A percentile compares a stretch with the other conserved stretches of the same genome.
Evolutionary conservation across 2,797 vertebrate genomes (phyloP).

Genomic region (Ceyx erithaca): DNA sequence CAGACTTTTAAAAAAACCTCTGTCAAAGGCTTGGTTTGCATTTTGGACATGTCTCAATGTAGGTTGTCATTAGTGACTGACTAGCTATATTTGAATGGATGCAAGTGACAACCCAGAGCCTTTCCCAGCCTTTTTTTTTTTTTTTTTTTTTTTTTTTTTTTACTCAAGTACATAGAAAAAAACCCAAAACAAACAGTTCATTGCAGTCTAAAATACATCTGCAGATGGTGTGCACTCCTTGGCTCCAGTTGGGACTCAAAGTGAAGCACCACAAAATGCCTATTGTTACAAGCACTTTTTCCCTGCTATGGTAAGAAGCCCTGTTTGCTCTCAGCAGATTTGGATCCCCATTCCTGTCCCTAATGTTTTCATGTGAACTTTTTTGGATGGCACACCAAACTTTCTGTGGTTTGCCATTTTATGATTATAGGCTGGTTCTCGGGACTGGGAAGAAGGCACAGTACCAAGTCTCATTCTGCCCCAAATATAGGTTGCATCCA

Average conservation of each 20-base stretch:
- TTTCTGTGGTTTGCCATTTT: conserved; percentile 39
- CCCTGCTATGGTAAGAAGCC: neutral
- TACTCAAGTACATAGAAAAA: neutral
- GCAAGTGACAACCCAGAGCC: conserved; percentile 40
- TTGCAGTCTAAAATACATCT: conserved; percentile 43
- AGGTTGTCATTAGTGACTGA: conserved; percentile 55
- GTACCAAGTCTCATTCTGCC: neutral
- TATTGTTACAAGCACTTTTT: conserved; percentile 29
- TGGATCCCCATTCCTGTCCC: neutral
- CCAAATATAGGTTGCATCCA: conserved; percentile 1
- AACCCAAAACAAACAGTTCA: neutral
- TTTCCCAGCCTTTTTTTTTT: conserved; percentile 28
- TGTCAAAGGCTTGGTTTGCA: conserved; percentile 36
- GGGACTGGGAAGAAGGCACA: neutral
- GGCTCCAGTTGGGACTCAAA: neutral
- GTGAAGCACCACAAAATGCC: conserved; percentile 43
- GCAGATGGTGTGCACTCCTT: conserved; percentile 48
- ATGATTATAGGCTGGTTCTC: conserved; percentile 52
- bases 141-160: neutral
- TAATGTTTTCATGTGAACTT: conserved; percentile 1
- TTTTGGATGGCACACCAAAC: neutral
- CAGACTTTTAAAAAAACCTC: conserved; percentile 28
- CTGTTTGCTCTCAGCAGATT: conserved; percentile 5
- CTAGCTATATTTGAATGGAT: conserved; percentile 59
- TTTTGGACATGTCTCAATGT: conserved; percentile 52